Evolutionary conservation across 2,797 vertebrate species (phyloP).

Genomic region (Lepilemur septentrionalis): DNA sequence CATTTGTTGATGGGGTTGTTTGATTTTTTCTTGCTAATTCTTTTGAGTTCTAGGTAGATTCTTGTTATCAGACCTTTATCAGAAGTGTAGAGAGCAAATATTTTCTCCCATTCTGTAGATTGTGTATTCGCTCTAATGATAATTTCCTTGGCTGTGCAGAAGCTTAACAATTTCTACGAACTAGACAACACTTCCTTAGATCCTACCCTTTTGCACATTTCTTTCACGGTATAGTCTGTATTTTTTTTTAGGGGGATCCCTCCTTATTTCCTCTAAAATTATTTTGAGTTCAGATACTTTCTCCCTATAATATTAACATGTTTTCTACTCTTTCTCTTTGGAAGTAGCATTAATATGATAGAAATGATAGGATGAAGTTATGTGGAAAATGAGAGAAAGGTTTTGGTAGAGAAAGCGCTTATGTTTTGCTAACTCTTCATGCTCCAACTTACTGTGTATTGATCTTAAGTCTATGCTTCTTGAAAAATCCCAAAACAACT

Average conservation of each 20-base stretch:
- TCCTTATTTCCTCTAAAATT: conserved; percentile 7
- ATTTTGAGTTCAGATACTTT: conserved; percentile 23
- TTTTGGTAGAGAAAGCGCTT: not conserved
- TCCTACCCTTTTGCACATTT: not conserved
- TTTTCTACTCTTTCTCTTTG: conserved; percentile 3
- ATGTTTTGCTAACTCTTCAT: conserved; percentile 16
- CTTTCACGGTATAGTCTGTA: not conserved
- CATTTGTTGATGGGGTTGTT: no score
- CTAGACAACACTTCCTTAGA: not conserved
- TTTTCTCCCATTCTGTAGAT: no score
- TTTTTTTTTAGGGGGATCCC: not conserved
- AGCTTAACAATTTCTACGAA: not conserved
- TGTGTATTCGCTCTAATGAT: no score
- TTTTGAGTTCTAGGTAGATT: no score
- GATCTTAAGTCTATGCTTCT: conserved; percentile 30
- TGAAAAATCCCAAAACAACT: conserved; percentile 45
- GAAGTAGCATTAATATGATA: conserved; percentile 45
- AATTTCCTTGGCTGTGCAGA: no score
- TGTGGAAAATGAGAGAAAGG: not conserved
- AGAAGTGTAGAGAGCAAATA: no score
- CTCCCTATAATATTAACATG: not conserved
- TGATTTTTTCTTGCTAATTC: no score
- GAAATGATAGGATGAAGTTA: not conserved
- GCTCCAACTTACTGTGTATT: conserved; percentile 39
- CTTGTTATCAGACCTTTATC: no score